These are phyloP conservation scores for Apotomis betuletana DNA, from an alignment of 2,888 invertebrate species.

Conservation along the genomic window DNA sequence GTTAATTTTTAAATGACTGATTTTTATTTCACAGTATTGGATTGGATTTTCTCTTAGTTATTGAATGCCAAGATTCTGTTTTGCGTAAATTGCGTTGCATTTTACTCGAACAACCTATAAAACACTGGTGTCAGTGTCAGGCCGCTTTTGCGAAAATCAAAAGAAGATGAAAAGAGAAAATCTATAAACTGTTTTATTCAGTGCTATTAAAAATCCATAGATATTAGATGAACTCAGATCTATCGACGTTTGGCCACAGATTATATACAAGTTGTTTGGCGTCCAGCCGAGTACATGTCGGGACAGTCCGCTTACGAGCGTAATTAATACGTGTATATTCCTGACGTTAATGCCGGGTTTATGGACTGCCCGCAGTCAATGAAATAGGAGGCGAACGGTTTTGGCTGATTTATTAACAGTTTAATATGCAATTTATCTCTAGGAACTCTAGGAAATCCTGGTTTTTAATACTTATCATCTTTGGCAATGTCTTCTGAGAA, in stretches of 20 bases:
- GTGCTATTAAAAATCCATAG: background rate
- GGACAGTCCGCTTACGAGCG: constrained; percentile 22
- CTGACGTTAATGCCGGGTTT: constrained; percentile 29
- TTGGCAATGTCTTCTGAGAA: no score
- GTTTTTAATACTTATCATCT: background rate
- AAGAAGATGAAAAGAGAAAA: no score
- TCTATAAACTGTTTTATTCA: no score
- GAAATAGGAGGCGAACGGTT: constrained; percentile 15
- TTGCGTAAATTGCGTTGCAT: no score
- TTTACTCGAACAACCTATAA: no score
- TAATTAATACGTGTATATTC: constrained; percentile 32
- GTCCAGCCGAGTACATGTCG: constrained; percentile 29
- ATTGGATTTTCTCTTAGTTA: no score
- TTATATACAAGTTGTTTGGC: no score
- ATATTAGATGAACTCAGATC: background rate
- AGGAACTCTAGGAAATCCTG: no score
- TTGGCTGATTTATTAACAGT: constrained; percentile 9
- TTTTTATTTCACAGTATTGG: no score
- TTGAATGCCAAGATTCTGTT: no score
- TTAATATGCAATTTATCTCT: background rate
- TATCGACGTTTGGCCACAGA: constrained; percentile 25
- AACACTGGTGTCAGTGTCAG: no score
- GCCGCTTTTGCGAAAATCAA: background rate
- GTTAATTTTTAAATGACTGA: no score
- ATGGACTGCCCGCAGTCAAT: constrained; percentile 27